Evolutionary conservation across 2,797 vertebrate genomes (phyloP).

Genomic region (Pipistrellus pygmaeus): DNA sequence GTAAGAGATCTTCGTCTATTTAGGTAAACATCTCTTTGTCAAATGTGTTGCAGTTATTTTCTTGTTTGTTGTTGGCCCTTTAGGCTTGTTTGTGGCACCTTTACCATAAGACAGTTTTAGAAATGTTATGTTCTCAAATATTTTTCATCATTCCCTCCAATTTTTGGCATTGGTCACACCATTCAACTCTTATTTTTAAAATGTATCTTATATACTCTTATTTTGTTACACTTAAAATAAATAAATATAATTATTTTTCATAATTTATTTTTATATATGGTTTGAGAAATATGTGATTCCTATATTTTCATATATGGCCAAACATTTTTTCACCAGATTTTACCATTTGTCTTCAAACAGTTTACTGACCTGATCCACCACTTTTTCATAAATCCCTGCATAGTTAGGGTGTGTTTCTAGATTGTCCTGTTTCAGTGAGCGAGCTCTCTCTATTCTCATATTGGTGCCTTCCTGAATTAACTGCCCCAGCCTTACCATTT

Average conservation of each 20-base stretch:
- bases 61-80: neutral
- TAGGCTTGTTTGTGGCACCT: neutral
- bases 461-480: neutral
- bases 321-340: neutral
- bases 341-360: neutral
- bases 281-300: neutral
- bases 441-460: too few relatives aligned
- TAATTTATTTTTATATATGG: neutral
- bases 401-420: neutral
- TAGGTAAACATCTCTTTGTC: neutral
- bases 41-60: neutral
- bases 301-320: neutral
- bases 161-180: neutral
- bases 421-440: neutral
- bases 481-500: neutral
- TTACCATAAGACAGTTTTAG: neutral
- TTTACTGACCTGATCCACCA: neutral
- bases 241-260: conserved; percentile 9
- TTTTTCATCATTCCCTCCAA: neutral
- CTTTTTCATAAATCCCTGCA: neutral
- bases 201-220: neutral
- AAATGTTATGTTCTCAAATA: neutral
- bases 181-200: neutral
- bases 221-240: neutral
- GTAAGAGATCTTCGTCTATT: neutral